Conservation (phyloP, 2,888 invertebrate genomes). For the Acronicta alni region DNA sequence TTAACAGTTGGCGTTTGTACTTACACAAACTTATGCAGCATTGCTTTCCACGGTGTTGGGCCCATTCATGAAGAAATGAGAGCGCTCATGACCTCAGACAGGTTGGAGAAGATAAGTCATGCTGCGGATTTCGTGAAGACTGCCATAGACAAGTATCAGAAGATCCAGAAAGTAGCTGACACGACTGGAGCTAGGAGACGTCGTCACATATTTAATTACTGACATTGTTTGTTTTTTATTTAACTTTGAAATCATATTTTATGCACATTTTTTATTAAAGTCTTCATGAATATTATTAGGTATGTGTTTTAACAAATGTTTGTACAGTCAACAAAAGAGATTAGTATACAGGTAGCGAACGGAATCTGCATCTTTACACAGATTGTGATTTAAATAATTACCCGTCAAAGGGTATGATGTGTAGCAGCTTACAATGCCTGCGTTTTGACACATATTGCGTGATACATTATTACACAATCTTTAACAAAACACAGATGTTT, state of each 20-base stretch:
- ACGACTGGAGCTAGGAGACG: constrained; percentile 63
- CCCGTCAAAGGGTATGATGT: too few species aligned
- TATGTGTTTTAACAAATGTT: background rate
- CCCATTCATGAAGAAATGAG: constrained; percentile 89
- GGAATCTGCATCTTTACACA: too few species aligned
- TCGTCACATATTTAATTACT: constrained; percentile 60
- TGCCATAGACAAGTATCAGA: constrained; percentile 90
- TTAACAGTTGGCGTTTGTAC: constrained; percentile 87
- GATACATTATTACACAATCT: too few species aligned
- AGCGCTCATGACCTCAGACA: constrained; percentile 89
- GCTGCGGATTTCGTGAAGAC: constrained; percentile 90
- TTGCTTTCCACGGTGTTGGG: constrained; percentile 90
- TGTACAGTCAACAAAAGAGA: background rate
- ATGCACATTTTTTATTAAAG: constrained; percentile 39
- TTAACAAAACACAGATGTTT: too few species aligned
- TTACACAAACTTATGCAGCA: constrained; percentile 90
- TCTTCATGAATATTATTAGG: background rate
- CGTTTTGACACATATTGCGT: too few species aligned
- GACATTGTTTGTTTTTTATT: constrained; percentile 3
- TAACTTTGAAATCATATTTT: constrained; percentile 17
- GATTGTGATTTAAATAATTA: too few species aligned
- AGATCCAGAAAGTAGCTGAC: constrained; percentile 76
- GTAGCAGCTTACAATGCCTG: too few species aligned
- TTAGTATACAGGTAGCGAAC: too few species aligned
- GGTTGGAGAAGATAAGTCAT: constrained; percentile 88